Base-by-base conservation (phyloP, 2,888 invertebrate species). In the Epinotia brunnichana region DNA sequence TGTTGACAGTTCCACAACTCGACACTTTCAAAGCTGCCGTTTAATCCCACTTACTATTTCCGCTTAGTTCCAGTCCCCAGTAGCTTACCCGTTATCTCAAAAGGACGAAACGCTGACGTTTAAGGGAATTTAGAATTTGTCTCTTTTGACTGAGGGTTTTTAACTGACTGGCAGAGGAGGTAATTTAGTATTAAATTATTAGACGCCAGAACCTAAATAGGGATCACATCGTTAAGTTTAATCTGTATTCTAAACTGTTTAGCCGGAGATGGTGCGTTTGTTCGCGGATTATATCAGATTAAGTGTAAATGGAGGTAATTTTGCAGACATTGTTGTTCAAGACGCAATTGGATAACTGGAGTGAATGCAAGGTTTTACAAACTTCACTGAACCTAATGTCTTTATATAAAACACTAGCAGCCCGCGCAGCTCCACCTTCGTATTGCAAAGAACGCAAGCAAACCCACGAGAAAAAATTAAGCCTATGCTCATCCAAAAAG, bases 191-290 rank as follows among this genome's bases (percentile, higher is more conserved):
- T 83, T 83, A 80, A 84, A 83, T 84, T 82, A 84, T 79, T 78
- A 78, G 79, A 79, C 74, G 80, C 81, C 81, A 85, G 83, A 84
- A 86, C 86, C 83, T 81, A 87, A 88, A 87, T 87, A 86, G 85
- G 83, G 85, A 86, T 87, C 85, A 85, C 83, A 83, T 86, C 86
- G 87, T 91, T 88, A 88, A 89, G 89, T 87, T 88, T 89, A 89
- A 90, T 89, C 87, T 87, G 85, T 86, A 87, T 88, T 86, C 87
- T 85, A 86, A 89, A 88, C 84, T 85, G 83, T 88, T 88, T 84
- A 83, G 83, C 79, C 77, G 81, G 80, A 80, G 82, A 78, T 80
- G 78, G 79, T 79, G 79, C 83, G 85, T 84, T 86, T 85, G 85
- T 83, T 80, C 78, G 74, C 79, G 83, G 86, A 85, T 90, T 89